phyloP scores from a whole-genome alignment of 1,140 invertebrate genomes.

The Trachymyrmex septentrionalis region DNA sequence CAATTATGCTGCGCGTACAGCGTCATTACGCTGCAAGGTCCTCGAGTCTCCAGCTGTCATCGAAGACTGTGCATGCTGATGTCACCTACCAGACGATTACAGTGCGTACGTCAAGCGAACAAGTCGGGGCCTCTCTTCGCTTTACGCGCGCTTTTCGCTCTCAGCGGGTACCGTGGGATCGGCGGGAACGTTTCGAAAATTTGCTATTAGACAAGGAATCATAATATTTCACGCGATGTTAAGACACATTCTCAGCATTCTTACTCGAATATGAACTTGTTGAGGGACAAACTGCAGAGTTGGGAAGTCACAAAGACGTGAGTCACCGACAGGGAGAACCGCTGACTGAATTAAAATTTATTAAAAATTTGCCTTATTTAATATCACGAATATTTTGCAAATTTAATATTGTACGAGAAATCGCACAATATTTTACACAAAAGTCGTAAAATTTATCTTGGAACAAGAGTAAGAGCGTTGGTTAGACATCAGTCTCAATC shows the following conservation, averaged over 20 bases:
- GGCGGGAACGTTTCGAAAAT: conserved; percentile 22
- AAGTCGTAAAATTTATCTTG: not conserved
- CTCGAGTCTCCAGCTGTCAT: conserved; percentile 68
- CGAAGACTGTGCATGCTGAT: conserved; percentile 56
- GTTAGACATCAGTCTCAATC: conserved; percentile 6
- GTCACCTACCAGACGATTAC: conserved; percentile 55
- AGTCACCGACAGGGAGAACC: not conserved
- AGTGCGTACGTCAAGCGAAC: conserved; percentile 36
- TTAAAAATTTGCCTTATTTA: not conserved
- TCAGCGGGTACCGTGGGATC: conserved; percentile 49
- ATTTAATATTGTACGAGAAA: conserved; percentile 3
- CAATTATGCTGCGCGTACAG: conserved; percentile 66
- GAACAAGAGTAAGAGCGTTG: not conserved
- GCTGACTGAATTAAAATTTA: not conserved
- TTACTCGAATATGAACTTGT: conserved; percentile 26
- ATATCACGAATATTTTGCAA: not conserved
- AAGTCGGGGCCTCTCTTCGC: not conserved
- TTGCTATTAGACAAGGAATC: conserved; percentile 43
- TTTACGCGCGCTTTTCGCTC: conserved; percentile 37
- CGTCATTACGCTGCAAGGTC: conserved; percentile 56
- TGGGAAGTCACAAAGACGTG: not conserved
- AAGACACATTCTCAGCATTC: conserved; percentile 8
- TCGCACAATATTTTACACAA: not conserved
- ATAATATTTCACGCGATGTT: conserved; percentile 52
- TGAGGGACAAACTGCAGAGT: not conserved